Conservation (phyloP, 2,888 invertebrate species). For the Chalcosyrphus nemorum region DNA sequence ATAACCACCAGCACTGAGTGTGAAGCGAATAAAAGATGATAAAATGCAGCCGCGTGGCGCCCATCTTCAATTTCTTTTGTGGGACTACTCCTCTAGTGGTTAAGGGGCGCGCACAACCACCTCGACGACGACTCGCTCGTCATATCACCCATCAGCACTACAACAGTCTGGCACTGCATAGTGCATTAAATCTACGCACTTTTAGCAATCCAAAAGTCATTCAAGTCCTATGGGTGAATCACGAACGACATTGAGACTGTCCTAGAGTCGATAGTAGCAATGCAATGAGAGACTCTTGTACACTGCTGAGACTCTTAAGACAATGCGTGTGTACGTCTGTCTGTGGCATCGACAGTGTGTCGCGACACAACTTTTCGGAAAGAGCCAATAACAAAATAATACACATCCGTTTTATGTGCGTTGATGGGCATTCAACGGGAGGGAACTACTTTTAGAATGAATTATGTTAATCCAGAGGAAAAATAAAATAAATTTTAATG, state of each 20-base stretch:
- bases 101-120: constrained; percentile 44
- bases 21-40: constrained; percentile 69
- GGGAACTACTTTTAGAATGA: constrained; percentile 27
- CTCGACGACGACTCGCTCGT: constrained; percentile 61
- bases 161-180: constrained; percentile 25
- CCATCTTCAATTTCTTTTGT: constrained; percentile 71
- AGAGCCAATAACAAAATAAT: constrained; percentile 29
- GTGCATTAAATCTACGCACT: constrained; percentile 36
- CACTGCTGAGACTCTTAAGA: not conserved
- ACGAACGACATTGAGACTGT: constrained; percentile 47
- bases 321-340: not conserved
- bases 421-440: constrained; percentile 35
- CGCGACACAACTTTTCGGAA: constrained; percentile 44
- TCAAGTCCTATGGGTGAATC: constrained; percentile 35
- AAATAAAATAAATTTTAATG: too few relatives aligned
- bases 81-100: constrained; percentile 40
- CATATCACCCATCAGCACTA: constrained; percentile 57
- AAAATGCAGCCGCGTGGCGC: constrained; percentile 73
- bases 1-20: constrained; percentile 41
- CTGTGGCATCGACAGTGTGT: constrained; percentile 27
- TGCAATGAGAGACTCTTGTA: not conserved
- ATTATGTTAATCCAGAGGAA: constrained; percentile 42
- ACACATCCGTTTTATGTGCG: constrained; percentile 42
- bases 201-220: constrained; percentile 24
- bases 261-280: constrained; percentile 14